Evolutionary conservation across 2,113 vertebrate species (phyloP).

Genomic region (Silurus meridionalis): DNA sequence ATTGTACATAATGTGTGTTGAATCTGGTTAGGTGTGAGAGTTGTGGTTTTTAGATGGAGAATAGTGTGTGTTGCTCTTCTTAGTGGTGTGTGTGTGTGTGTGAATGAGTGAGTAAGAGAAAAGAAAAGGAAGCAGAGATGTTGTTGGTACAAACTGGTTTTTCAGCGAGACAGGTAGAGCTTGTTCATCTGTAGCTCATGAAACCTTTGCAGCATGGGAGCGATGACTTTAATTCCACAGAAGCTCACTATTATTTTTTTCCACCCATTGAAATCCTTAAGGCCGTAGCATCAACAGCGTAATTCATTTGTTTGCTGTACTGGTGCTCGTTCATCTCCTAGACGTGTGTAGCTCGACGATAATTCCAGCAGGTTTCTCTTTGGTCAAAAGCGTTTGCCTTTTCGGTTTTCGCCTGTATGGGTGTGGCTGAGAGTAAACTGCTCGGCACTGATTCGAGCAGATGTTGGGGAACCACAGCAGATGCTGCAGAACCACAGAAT

Average conservation of each 20-base stretch:
- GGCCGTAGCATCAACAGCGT: neutral
- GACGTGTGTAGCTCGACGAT: neutral
- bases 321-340: neutral
- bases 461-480: conserved; percentile 38
- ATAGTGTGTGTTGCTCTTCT: conserved; percentile 16
- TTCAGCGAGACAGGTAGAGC: conserved; percentile 46
- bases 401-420: conserved; percentile 25
- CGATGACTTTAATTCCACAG: conserved; percentile 1
- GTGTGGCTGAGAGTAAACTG: conserved; percentile 34
- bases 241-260: neutral
- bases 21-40: neutral
- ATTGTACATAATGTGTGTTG: neutral
- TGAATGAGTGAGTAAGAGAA: neutral
- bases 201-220: conserved; percentile 2
- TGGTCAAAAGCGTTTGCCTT: neutral
- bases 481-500: conserved; percentile 31
- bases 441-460: conserved; percentile 31
- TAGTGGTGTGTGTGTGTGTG: conserved; percentile 7
- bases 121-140: conserved; percentile 37
- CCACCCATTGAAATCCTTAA: neutral
- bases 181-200: conserved; percentile 36
- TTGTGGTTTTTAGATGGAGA: conserved; percentile 1
- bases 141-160: conserved; percentile 40
- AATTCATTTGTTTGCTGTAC: neutral
- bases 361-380: conserved; percentile 28